Evolutionary conservation across 92 coral and sea anemone genomes (phyloP).

Genomic region (Desmophyllum pertusum): DNA sequence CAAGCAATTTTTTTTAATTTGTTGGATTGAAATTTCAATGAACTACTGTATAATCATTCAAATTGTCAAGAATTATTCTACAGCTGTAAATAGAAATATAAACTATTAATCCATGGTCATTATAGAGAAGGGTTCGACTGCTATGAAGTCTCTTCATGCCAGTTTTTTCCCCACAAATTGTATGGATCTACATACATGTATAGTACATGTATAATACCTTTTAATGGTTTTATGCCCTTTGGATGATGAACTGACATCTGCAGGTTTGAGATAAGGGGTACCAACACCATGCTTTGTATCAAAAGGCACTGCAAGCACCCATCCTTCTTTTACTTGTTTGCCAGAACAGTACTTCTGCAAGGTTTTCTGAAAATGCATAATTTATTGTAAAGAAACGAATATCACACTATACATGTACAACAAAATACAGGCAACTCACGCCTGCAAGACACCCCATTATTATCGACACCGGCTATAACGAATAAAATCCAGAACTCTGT

Average conservation of each 20-base stretch:
- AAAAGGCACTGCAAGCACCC: slow-evolving; percentile 75
- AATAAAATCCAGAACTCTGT: no score
- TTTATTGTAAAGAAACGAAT: not conserved
- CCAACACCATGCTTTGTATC: slow-evolving; percentile 79
- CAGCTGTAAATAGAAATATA: no score
- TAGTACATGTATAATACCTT: slow-evolving; percentile 13
- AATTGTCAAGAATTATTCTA: no score
- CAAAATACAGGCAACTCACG: no score
- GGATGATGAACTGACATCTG: slow-evolving; percentile 24
- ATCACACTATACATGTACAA: no score
- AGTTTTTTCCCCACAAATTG: not conserved
- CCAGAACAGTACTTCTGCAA: slow-evolving; percentile 73
- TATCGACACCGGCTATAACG: no score
- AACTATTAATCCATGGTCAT: no score
- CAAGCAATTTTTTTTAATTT: no score
- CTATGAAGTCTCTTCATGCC: not conserved
- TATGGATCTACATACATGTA: not conserved
- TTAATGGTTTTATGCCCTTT: slow-evolving; percentile 49
- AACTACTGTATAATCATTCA: no score
- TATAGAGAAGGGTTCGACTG: no score
- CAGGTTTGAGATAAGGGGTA: slow-evolving; percentile 58
- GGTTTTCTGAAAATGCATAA: slow-evolving; percentile 61
- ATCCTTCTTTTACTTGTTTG: slow-evolving; percentile 72
- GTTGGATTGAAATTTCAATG: no score
- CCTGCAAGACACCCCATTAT: no score